Evolutionary conservation across 2,113 vertebrate genomes (phyloP).

Genomic region (Chamaea fasciata): DNA sequence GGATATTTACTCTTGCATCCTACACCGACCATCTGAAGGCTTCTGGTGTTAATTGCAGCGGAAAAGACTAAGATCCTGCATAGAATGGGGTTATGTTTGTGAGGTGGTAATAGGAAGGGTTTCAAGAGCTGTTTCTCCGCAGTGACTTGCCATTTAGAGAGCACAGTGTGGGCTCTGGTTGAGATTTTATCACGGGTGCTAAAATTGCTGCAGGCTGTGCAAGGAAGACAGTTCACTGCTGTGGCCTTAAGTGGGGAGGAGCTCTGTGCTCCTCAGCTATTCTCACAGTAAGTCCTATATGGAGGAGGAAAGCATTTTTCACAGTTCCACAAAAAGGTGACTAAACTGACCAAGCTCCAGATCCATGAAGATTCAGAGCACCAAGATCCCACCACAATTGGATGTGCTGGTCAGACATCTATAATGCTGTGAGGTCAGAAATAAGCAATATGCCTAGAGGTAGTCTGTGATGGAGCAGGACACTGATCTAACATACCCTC

Average conservation of each 20-base stretch:
- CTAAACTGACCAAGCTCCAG: neutral
- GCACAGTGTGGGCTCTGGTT: neutral
- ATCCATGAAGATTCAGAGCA: neutral
- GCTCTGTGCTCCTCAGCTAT: neutral
- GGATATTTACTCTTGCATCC: neutral
- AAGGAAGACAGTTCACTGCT: neutral
- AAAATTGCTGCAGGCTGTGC: neutral
- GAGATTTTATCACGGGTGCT: neutral
- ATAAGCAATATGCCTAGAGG: neutral
- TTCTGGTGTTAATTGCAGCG: neutral
- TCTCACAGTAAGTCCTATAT: neutral
- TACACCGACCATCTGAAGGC: neutral
- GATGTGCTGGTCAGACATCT: neutral
- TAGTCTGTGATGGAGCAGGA: neutral
- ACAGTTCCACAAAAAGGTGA: neutral
- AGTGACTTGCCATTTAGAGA: neutral
- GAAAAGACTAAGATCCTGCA: neutral
- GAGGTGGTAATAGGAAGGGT: neutral
- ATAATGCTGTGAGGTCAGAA: neutral
- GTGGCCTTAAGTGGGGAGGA: neutral
- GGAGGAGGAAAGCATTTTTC: neutral
- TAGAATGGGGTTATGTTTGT: neutral
- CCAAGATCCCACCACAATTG: neutral
- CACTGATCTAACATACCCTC: neutral
- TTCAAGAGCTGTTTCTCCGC: neutral